Evolutionary conservation across 2,888 invertebrate genomes (phyloP), one percentile per base, ranked within the genome.

Genomic region (Parnassius glacialis): DNA sequence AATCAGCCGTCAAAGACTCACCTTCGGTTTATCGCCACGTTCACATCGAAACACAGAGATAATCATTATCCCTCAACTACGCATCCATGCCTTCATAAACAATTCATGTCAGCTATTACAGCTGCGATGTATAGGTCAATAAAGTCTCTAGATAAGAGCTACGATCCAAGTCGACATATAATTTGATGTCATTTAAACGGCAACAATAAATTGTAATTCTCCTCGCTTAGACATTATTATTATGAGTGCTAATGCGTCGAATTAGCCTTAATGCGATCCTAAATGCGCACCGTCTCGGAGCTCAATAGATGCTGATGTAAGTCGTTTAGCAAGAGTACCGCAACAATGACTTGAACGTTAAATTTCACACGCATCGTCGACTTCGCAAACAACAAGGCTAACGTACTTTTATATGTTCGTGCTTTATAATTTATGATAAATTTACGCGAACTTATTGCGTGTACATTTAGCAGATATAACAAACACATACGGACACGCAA

Each of bases 361-460:
- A 74, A 75, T 76, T 82, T 85, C 86, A 81, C 86, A 87, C 84
- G 85, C 82, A 77, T 78, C 78, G 77, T 67, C 75, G 71, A 71
- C 74, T 76, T 61, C 67, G 69, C 77, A 76, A 82, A 84, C 81
- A 83, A 81, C 77, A 78, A 58, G 57, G 51, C 58, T 58, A 59
- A 45, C 42, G 59, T 59, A 25, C 48, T 67, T 69, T 83, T 79
- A 81, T 76, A 69, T 70, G 73, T 68, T 70, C 73, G 71, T 70
- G 69, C 67, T 67, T 78, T 76, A 74, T 81, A 80, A 80, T 80
- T 81, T 79, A 80, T 76, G 78, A 80, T 79, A 79, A 75, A 74
- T 74, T 76, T 70, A 70, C 66, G 70, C 69, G 66, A 70, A 73
- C 78, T 76, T 74, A 77, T 76, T 80, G 70, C 74, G 74, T 80